Evolutionary conservation across 2,888 invertebrate genomes (phyloP).

Genomic region (Gibbula magus): DNA sequence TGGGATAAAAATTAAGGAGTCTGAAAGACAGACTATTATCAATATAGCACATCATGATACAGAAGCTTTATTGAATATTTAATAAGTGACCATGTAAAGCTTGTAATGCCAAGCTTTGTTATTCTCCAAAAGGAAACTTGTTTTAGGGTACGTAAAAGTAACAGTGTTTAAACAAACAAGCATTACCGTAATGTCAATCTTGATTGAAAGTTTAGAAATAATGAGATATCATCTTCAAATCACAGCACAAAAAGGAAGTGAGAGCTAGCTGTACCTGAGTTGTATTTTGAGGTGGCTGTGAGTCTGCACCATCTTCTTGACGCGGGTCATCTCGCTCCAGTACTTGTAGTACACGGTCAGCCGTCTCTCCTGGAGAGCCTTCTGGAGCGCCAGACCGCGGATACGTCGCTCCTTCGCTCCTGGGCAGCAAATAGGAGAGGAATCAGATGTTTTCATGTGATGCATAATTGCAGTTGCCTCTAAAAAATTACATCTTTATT

Average conservation of each 20-base stretch:
- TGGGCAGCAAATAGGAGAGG: not conserved
- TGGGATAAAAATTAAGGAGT: no score
- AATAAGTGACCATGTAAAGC: no score
- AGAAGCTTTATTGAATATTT: no score
- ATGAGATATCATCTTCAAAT: not conserved
- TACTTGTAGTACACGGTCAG: conserved; percentile 55
- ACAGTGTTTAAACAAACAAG: no score
- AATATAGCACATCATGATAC: no score
- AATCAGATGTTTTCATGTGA: no score
- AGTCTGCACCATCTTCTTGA: conserved; percentile 54
- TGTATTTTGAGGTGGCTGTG: conserved; percentile 60
- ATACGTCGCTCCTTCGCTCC: conserved; percentile 48
- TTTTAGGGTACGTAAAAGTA: no score
- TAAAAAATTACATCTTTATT: no score
- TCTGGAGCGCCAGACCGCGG: conserved; percentile 46
- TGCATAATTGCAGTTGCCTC: no score
- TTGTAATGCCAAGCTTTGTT: no score
- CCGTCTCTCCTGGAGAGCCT: conserved; percentile 44
- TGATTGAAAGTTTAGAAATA: not conserved
- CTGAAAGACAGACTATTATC: no score
- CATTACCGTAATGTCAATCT: not conserved
- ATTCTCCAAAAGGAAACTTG: no score
- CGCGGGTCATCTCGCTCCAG: conserved; percentile 56
- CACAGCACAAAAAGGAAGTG: not conserved
- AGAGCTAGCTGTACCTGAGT: conserved; percentile 47